Percentiles rank a stretch among this genome's conserved stretches.
Conservation (phyloP, 2,888 invertebrate species). For the Cheilosia vernalis region DNA sequence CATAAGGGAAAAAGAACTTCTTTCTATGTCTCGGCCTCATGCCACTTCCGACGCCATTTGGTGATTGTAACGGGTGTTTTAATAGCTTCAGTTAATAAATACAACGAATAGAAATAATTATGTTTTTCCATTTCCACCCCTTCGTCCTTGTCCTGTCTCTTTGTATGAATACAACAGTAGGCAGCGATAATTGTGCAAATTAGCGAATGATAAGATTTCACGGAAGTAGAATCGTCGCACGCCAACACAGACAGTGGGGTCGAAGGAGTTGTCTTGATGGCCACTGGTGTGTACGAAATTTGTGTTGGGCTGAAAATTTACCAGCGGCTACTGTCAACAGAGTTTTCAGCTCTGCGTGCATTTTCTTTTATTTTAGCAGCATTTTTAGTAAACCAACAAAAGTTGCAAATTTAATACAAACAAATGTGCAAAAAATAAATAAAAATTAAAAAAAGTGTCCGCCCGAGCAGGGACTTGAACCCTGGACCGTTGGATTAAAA, state of each 20-base stretch:
- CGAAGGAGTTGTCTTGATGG: neutral
- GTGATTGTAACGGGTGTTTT: constrained; percentile 31
- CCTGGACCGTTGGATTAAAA: constrained; percentile 75
- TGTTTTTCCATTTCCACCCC: constrained; percentile 3
- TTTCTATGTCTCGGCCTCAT: neutral
- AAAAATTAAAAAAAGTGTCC: constrained; percentile 25
- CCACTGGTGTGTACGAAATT: too few species aligned
- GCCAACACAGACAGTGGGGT: neutral
- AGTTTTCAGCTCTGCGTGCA: too few species aligned
- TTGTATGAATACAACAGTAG: constrained; percentile 4
- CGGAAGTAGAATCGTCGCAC: neutral
- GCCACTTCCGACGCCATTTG: constrained; percentile 1
- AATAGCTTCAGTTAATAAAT: neutral
- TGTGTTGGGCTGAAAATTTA: too few species aligned
- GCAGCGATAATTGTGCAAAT: neutral
- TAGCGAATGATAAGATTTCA: neutral
- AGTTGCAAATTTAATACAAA: too few species aligned
- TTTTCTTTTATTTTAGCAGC: too few species aligned
- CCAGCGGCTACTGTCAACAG: too few species aligned
- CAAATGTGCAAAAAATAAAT: neutral
- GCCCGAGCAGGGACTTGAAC: constrained; percentile 74
- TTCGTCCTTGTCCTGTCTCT: neutral
- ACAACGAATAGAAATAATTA: constrained; percentile 11
- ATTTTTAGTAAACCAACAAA: too few species aligned
- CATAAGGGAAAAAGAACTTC: constrained; percentile 29